Percentiles rank a stretch among this genome's conserved stretches.
Evolutionary conservation across 2,888 invertebrate genomes (phyloP).

Genomic region (Seira sanloemensis): DNA sequence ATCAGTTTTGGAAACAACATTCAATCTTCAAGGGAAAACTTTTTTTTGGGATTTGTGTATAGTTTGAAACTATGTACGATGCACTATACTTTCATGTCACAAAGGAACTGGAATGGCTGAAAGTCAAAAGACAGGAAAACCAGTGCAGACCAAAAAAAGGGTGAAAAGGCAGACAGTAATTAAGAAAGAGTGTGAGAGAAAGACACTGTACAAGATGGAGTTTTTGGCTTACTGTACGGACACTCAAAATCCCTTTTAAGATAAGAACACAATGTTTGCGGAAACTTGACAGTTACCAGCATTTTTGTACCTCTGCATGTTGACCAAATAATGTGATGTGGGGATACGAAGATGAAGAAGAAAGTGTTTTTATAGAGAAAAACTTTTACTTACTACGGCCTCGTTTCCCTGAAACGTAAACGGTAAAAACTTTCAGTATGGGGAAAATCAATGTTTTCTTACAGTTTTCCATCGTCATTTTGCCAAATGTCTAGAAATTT

Average conservation of each 20-base stretch:
- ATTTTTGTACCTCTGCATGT: conserved; percentile 42
- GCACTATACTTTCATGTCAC: background rate
- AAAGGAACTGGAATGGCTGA: too few species aligned
- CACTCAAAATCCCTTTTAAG: background rate
- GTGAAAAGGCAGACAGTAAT: background rate
- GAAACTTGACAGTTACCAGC: conserved; percentile 43
- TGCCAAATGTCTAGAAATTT: background rate
- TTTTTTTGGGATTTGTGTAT: too few species aligned
- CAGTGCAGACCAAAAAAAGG: background rate
- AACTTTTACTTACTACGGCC: conserved; percentile 80
- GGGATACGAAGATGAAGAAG: conserved; percentile 27
- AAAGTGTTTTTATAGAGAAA: conserved; percentile 42
- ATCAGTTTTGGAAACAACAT: too few species aligned
- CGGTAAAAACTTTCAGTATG: conserved; percentile 59
- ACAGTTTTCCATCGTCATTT: too few species aligned
- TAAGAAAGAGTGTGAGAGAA: background rate
- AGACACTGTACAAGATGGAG: background rate
- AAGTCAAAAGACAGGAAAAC: background rate
- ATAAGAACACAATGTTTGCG: background rate
- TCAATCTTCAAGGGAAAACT: too few species aligned
- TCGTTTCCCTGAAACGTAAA: conserved; percentile 81
- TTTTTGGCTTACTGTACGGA: background rate
- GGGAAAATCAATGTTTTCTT: too few species aligned
- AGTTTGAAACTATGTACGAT: too few species aligned
- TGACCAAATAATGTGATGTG: conserved; percentile 39